Conservation (phyloP, 2,888 invertebrate genomes). For the Beris morrisii region DNA sequence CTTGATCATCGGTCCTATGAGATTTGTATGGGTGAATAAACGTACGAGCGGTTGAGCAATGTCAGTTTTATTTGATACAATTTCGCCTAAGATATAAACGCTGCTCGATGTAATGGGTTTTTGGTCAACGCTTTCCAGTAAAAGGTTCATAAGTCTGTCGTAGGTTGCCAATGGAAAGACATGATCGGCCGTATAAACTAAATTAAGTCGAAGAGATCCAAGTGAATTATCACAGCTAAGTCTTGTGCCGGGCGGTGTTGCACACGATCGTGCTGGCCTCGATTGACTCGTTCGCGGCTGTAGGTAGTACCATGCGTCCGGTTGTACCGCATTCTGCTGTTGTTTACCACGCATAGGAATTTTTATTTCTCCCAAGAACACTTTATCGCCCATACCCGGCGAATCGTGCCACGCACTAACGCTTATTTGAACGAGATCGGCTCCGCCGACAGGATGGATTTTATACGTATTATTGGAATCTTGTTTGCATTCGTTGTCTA, state of each 20-base stretch:
- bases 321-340: conserved; percentile 62
- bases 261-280: conserved; percentile 63
- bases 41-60: conserved; percentile 87
- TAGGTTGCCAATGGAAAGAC: conserved; percentile 84
- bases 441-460: conserved; percentile 62
- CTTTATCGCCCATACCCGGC: conserved; percentile 74
- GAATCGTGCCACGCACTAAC: conserved; percentile 86
- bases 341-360: conserved; percentile 72
- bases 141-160: conserved; percentile 72
- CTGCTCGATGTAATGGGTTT: conserved; percentile 76
- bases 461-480: conserved; percentile 59
- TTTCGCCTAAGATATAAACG: conserved; percentile 79
- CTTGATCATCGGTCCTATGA: conserved; percentile 81
- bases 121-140: conserved; percentile 63
- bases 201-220: conserved; percentile 81
- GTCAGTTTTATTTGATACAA: conserved; percentile 83
- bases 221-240: conserved; percentile 65
- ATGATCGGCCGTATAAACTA: conserved; percentile 87
- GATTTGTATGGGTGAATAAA: conserved; percentile 82
- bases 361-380: conserved; percentile 86
- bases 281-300: conserved; percentile 70
- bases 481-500: conserved; percentile 60
- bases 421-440: conserved; percentile 77
- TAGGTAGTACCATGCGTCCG: conserved; percentile 76
- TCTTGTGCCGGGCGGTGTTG: conserved; percentile 75